A percentile compares a stretch with the other conserved stretches of the same genome.
These are phyloP conservation scores for Plutomurus gul DNA, from an alignment of 1,140 invertebrate genomes.

Conservation along the genomic window DNA sequence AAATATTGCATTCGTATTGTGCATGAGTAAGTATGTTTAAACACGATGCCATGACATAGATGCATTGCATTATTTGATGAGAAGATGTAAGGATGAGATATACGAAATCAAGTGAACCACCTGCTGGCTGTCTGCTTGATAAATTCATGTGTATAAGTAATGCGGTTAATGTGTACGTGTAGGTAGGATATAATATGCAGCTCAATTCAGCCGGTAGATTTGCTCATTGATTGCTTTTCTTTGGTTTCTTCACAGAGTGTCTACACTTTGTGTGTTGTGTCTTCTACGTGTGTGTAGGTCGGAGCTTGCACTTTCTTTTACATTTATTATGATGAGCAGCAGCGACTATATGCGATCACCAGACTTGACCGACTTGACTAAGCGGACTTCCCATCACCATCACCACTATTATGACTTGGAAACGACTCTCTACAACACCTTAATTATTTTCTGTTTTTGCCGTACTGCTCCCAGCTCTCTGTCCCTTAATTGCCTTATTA, in stretches of 20 bases:
- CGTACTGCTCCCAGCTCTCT: not conserved
- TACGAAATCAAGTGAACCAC: not conserved
- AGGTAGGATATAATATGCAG: not conserved
- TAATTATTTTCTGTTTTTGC: conserved; percentile 21
- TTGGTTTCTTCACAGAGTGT: not conserved
- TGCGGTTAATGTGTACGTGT: not conserved
- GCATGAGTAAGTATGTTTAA: not conserved
- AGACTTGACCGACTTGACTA: not conserved
- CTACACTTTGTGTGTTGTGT: not conserved
- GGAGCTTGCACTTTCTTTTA: not conserved
- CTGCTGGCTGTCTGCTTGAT: not conserved
- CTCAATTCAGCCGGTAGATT: not conserved
- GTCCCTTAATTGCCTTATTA: conserved; percentile 1
- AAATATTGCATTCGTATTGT: not conserved
- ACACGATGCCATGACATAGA: not conserved
- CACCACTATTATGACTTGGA: not conserved
- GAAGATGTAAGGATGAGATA: conserved; percentile 4
- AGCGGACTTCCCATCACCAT: not conserved
- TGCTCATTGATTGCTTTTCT: not conserved
- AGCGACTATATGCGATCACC: not conserved
- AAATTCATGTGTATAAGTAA: not conserved
- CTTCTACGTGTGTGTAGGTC: not conserved
- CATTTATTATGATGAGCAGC: not conserved
- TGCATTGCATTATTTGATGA: not conserved
- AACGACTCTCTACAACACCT: conserved; percentile 11